phyloP scores from a whole-genome alignment of 2,113 vertebrate genomes.

The Opisthocomus hoazin region DNA sequence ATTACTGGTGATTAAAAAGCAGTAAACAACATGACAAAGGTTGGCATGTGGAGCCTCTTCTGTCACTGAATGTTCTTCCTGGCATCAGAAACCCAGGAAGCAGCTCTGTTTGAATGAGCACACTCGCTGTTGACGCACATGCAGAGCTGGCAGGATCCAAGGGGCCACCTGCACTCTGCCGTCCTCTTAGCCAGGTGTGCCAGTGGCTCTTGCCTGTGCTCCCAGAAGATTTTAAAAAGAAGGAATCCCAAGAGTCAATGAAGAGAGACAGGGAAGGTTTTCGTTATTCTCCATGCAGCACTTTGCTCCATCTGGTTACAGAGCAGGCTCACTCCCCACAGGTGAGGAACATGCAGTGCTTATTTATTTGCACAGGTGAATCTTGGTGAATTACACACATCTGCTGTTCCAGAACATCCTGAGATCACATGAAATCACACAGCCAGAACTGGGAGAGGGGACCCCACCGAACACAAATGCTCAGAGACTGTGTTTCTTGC shows the following conservation, averaged over 20 bases:
- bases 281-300: not conserved
- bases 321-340: not conserved
- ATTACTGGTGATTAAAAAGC: not conserved
- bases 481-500: not conserved
- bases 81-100: not conserved
- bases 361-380: not conserved
- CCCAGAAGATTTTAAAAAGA: not conserved
- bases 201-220: not conserved
- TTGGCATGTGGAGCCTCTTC: not conserved
- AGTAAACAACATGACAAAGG: not conserved
- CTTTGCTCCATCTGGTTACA: not conserved
- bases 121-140: fast-evolving
- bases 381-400: not conserved
- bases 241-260: not conserved
- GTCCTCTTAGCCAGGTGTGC: fast-evolving
- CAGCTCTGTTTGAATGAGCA: not conserved
- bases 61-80: not conserved
- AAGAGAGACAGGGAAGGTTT: not conserved
- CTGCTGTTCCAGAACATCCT: not conserved
- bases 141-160: not conserved
- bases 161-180: not conserved
- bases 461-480: not conserved
- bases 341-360: not conserved
- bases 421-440: not conserved
- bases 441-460: not conserved